Percentiles rank a stretch among this genome's conserved stretches.
Conservation (phyloP, 1,140 invertebrate species). For the Drosophila subobscura region DNA sequence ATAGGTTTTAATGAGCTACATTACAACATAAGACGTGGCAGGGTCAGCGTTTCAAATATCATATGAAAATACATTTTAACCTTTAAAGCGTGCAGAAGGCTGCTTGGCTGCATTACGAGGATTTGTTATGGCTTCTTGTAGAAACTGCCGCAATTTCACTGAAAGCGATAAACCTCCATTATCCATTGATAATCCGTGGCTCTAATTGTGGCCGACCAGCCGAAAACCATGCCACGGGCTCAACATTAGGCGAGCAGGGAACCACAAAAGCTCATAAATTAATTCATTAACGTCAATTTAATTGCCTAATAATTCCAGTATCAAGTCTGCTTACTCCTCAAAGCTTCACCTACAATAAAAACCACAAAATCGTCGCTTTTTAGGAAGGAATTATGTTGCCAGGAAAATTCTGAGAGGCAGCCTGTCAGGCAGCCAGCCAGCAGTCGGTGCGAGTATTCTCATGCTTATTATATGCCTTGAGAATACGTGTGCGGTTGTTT, state of each 20-base stretch:
- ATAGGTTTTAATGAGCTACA: conserved; percentile 60
- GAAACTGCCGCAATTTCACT: conserved; percentile 10
- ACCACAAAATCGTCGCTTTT: conserved; percentile 7
- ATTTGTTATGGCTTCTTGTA: background rate
- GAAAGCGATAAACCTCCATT: conserved; percentile 36
- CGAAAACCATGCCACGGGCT: conserved; percentile 54
- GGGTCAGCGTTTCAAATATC: conserved; percentile 22
- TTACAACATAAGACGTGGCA: conserved; percentile 10
- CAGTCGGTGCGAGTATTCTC: conserved; percentile 24
- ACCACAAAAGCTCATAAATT: conserved; percentile 73
- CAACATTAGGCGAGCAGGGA: background rate
- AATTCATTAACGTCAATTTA: conserved; percentile 80
- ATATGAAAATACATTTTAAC: conserved; percentile 13
- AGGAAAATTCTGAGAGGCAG: conserved; percentile 14
- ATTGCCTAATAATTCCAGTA: conserved; percentile 67
- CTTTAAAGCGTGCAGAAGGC: background rate
- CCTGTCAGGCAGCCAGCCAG: conserved; percentile 18
- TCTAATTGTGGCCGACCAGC: conserved; percentile 43
- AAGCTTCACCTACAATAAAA: conserved; percentile 43
- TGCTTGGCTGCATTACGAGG: background rate
- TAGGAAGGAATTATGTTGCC: conserved; percentile 14
- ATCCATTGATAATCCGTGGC: conserved; percentile 32
- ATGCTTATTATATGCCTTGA: conserved; percentile 68
- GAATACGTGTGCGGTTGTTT: conserved; percentile 67
- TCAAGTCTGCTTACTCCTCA: conserved; percentile 28